Base-by-base conservation (phyloP, 2,797 vertebrate species). In the Rhabdomys pumilio region DNA sequence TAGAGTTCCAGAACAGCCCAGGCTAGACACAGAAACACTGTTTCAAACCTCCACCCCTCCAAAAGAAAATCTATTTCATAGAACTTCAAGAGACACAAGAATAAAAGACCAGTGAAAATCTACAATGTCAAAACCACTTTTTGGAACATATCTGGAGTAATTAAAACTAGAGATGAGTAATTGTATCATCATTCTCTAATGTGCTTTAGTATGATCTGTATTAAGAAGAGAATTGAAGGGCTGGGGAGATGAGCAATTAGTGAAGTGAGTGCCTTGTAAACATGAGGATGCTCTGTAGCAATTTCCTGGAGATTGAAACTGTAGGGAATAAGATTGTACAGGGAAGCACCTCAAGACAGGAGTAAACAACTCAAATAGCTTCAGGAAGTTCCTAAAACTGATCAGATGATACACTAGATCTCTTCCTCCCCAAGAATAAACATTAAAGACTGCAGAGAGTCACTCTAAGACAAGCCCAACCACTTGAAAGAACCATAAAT, bases 61-160 rank as follows among this genome's bases (percentile, higher is more conserved):
- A 34, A 65, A 65, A 24, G 79, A 57, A 63, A 61, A 90, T 63
- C 80, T 95, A 76, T 83, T 91, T 81, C 79, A 73, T 53, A 83
- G 29, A 96, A 65, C 79, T 94, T 94, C 55, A 67, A 50, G 26
- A 93, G 75, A 91, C 13, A 89, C 0, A 26, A 38, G 61, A 89
- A 94, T 31, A 92, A 85, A 55, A 69, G 38, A 91, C 67, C 12
- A 89, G 6, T 65, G 10, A 57, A 91, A 92, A 93, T 7, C 34
- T 38, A 81, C 29, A 95, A 93, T 63, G 50, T 94, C 55, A 91
- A 93, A 97, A 80, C 31, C 24, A 93, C 31, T 26, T 87, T 91
- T 94, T 31, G 50, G 50, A 86, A 94, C n/a, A 95, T 82, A 96
- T 87, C 86, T 94, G 34, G 90, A 88, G 47, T 84, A 92, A 84